Evolutionary conservation across 1,140 invertebrate species (phyloP).

Genomic region (Rhopalosiphum padi): DNA sequence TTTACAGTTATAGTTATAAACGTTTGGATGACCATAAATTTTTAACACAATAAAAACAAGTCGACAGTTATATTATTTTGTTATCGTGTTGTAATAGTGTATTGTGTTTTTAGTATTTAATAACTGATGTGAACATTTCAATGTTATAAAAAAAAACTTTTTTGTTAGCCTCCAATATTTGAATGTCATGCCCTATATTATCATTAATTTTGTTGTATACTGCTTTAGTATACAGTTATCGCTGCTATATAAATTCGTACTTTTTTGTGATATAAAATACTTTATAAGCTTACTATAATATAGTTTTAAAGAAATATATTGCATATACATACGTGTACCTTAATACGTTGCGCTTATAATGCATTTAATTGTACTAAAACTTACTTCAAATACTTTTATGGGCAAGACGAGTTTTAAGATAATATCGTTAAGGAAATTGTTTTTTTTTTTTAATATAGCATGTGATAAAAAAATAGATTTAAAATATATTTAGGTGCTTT

Average conservation of each 20-base stretch:
- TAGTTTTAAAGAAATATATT: not conserved
- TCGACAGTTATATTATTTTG: not conserved
- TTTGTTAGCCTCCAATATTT: not conserved
- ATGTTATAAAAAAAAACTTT: not conserved
- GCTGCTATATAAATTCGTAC: not conserved
- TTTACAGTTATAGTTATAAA: constrained; percentile 21
- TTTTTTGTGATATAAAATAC: not conserved
- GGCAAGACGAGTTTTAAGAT: not conserved
- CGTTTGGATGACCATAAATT: not conserved
- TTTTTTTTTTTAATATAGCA: no score
- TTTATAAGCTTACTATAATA: not conserved
- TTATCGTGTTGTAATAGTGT: not conserved
- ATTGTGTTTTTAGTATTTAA: constrained; percentile 14
- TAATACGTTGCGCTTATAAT: not conserved
- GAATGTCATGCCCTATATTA: not conserved
- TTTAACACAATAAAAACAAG: constrained; percentile 29
- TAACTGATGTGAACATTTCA: not conserved
- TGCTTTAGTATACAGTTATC: not conserved
- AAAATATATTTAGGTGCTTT: not conserved
- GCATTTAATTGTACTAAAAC: not conserved
- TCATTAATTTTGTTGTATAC: not conserved
- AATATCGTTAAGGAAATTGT: no score
- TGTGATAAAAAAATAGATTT: not conserved
- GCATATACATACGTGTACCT: not conserved
- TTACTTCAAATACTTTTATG: not conserved